Base-by-base conservation (phyloP, 2,113 vertebrate species). In the Pongo pygmaeus region DNA sequence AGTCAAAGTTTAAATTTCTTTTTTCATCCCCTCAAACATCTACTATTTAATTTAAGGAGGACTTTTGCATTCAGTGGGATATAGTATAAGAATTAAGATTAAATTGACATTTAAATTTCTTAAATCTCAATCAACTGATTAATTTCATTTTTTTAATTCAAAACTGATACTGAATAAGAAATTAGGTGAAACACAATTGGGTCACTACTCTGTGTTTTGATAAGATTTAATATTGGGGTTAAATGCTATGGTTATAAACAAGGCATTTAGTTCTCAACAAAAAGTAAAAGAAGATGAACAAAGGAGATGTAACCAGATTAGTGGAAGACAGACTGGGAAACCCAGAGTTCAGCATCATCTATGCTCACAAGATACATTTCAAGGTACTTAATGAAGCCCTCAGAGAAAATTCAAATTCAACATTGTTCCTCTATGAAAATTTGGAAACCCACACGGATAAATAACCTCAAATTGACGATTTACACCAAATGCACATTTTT, bases 101-200 rank as follows among this genome's bases (percentile, higher is more conserved):
- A 87, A 79, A 80, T n/a, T 88, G 67, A 50, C 16, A 86, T 86
- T 87, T 79, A 72, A 35, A 92, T 80, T 84, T 84, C 69, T 75
- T 84, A 93, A 55, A 89, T 79, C 85, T 50, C 78, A 27, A 84
- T 59, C 25, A 81, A 74, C 23, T 43, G 5, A 85, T 35, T 67
- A 69, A 93, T 89, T 80, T 93, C 52, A 92, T 75, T 69, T 89
- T 89, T 83, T 43, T 4, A 74, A 87, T 91, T 80, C 80, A 95
- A 96, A 93, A 61, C 27, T 81, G 52, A 89, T 83, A 81, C 8
- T 38, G 20, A 93, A 83, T 83, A 93, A 95, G 59, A 95, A 70
- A 87, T 59, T 32, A 93, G 0, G 2, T 64, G 59, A 83, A 89
- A 74, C 16, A 87, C 48, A 95, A 84, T 0, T 75, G 32, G n/a